Evolutionary conservation across 2,888 invertebrate genomes (phyloP), one percentile per base, ranked within the genome.

Genomic region (Cheilosia scutellata): DNA sequence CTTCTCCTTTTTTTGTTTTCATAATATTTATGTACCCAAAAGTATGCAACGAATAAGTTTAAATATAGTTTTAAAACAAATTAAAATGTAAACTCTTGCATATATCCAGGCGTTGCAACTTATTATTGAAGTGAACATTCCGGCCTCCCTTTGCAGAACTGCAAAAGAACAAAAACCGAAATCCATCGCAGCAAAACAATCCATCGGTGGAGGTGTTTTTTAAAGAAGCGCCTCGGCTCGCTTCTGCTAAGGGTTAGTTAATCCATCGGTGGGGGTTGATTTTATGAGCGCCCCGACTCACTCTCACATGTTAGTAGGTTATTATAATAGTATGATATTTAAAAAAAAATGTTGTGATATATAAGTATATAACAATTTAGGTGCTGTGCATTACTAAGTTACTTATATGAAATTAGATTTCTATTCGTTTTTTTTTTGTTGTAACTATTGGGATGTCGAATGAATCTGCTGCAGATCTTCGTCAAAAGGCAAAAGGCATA

Each of bases 401-500:
- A 40, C 13, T 3, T 40, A 13, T 40, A 13, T 40, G 4, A 40
- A 40, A 11, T 13, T 13, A 40, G 13, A 40, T 0, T 40, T 31
- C 4, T 6, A 31, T 31, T 6, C 4, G 31, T 2, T 11, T 11
- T 11, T 40, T 40, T 40, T 40, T 40, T 6, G 1, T 40, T 11
- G 0, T 40, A 11, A 0, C 4, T 40, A 13, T 31, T 31, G 31
- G 31, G 31, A 31, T 6, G 6, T 31, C 31, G 31, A 40, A 40
- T 40, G 40, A 40, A 40, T 40, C 13, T 0, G 40, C 40, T 4
- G 9, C 2, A 40, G 4, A 2, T 3, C 40, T 40, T 40, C 13
- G 40, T 71, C 71, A 49, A 49, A n/a, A 13, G 37, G 71, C 58
- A 60, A 60, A 25, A 71, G 58, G 37, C 72, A 72, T 7, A 62